Conservation (phyloP, 1,140 invertebrate genomes). For the Drosophila dunni region DNA sequence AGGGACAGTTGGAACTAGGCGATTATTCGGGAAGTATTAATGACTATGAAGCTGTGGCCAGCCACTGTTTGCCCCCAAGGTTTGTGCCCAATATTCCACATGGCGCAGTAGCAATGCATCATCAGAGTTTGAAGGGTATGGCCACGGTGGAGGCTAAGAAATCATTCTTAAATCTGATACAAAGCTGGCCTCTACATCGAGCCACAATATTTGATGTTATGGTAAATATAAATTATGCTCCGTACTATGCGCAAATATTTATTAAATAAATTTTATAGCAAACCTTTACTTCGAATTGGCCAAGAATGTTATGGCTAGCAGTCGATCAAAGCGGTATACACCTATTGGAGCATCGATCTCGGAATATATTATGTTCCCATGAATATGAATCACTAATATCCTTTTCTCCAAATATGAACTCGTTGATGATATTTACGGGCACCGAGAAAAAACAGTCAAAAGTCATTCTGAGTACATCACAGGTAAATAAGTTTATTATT, state of each 20-base stretch:
- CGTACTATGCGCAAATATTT: no score
- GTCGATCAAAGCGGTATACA: slow-evolving; percentile 97
- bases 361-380: slow-evolving; percentile 94
- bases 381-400: slow-evolving; percentile 94
- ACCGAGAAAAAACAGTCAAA: slow-evolving; percentile 95
- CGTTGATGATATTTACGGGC: slow-evolving; percentile 95
- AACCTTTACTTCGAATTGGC: slow-evolving; percentile 98
- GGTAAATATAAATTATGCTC: slow-evolving; percentile 64
- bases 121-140: slow-evolving; percentile 94
- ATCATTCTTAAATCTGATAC: slow-evolving; percentile 96
- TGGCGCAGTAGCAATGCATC: slow-evolving; percentile 93
- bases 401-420: slow-evolving; percentile 94
- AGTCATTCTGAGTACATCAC: slow-evolving; percentile 94
- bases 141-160: slow-evolving; percentile 94
- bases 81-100: slow-evolving; percentile 90
- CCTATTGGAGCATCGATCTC: slow-evolving; percentile 93
- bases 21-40: slow-evolving; percentile 90
- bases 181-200: slow-evolving; percentile 96
- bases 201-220: slow-evolving; percentile 98
- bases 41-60: slow-evolving; percentile 91
- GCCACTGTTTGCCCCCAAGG: slow-evolving; percentile 93
- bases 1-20: slow-evolving; percentile 96
- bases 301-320: slow-evolving; percentile 94
- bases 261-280: slow-evolving; percentile 85
- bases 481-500: slow-evolving; percentile 86